Evolutionary conservation across 2,797 vertebrate species (phyloP), one percentile per base, ranked within the genome.

Genomic region (Aphelocoma californica): DNA sequence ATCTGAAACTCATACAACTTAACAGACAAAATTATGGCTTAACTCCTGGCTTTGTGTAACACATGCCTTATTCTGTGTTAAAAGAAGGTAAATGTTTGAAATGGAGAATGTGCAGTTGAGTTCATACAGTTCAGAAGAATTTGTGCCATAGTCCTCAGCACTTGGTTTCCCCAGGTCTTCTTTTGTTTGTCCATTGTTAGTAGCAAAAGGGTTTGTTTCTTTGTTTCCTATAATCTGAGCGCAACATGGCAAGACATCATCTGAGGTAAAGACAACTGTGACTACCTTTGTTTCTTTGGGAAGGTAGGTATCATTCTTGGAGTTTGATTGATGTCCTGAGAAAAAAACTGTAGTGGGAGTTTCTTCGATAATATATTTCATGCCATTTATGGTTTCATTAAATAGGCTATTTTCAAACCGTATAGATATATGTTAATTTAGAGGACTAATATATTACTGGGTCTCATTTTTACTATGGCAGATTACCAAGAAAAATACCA

Each of bases 401-500:
- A 62, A 42, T 28, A 78, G 57, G 7, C 36, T 75, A 36, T 72
- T 83, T 93, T 95, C 34, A 86, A 75, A 56, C 36, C 70, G 7
- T 53, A 42, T 45, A 88, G 26, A 34, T 78, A 10, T 56, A 32
- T 53, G 29, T 60, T 85, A 72, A 79, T 74, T 74, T 79, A 80
- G 50, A 72, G 21, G 12, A 44, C 31, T 81, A 47, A 13, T 9
- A 11, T 84, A 36, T 81, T 54, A 56, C 29, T 78, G 5, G 3
- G 9, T 64, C 62, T 92, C 9, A 40, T 51, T 95, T 84, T 70
- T 61, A 47, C 48, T 81, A 29, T 66, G 88, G 88, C 84, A 99
- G 99, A 99, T 88, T 99, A 99, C 92, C 99, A 99, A 78, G 99
- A 99, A 93, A 99, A 99, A 96, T 99, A 99, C 91, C 99, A 99